Base-by-base conservation (phyloP, 2,888 invertebrate genomes). In the Eupithecia vulgata region DNA sequence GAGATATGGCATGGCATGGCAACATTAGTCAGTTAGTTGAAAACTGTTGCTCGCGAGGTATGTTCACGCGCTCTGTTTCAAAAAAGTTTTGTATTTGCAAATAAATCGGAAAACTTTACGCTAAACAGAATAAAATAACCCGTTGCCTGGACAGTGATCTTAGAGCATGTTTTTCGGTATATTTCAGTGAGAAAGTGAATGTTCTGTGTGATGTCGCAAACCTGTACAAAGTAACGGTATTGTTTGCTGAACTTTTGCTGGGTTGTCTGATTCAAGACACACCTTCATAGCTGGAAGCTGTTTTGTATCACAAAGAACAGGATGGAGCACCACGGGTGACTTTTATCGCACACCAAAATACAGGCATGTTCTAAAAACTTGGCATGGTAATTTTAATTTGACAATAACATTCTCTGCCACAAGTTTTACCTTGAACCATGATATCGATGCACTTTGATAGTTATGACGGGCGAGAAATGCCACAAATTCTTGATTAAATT, bases 251-350 rank as follows among this genome's bases (percentile, higher is more conserved):
- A 90, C 88, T 89, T 57, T 85, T 81, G 79, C 76, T 79, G 75
- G 75, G 73, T 76, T 83, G 84, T 88, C 85, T 89, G 85, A 89
- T 87, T 90, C 89, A 85, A 87, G 87, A 87, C 90, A 88, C 88
- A 87, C 90, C 90, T 91, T 35, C 52, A 57, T 57, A 86, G 82
- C 81, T 82, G 79, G 78, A 82, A 86, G 89, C 85, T 84, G 87
- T 87, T 88, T 88, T 85, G 86, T 74, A 85, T 82, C 59, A 77
- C 75, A 82, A 83, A 84, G 82, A 82, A 83, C 85, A 89, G 87
- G 88, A 91, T 89, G 90, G 86, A 77, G 78, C 76, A 81, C 80
- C 84, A 87, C 87, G 85, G 88, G 86, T 88, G 84, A 89, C 84
- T 85, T 61, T 87, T 87, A 75, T 57, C 68, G 72, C 45, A 70